Conservation (phyloP, 30 jellyfish, hydroid and myxozoan species). For the Pelagia noctiluca region DNA sequence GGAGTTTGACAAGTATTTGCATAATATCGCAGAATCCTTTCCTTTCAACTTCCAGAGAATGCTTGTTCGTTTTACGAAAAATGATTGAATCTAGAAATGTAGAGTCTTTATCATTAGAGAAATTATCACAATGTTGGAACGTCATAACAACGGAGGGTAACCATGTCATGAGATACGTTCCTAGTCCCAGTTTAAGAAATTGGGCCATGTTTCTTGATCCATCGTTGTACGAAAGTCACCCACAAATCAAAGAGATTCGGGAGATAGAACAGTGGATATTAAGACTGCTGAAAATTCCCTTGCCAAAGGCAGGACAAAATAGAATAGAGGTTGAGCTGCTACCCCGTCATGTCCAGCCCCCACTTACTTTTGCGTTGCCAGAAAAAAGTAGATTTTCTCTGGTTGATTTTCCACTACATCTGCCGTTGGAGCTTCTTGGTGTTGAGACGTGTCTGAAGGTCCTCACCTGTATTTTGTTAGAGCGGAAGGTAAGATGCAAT, state of each 20-base stretch:
- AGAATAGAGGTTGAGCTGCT: conserved; percentile 88
- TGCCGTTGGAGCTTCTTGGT: conserved; percentile 88
- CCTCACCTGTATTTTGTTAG: conserved; percentile 85
- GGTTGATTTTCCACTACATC: conserved; percentile 87
- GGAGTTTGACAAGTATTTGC: conserved; percentile 88
- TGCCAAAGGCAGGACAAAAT: conserved; percentile 80
- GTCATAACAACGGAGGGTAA: conserved; percentile 45
- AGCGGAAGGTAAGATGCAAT: conserved; percentile 77
- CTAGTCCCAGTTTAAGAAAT: conserved; percentile 44
- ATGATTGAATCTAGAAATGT: conserved; percentile 69
- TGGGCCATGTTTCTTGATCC: conserved; percentile 70
- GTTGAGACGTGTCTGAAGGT: conserved; percentile 92
- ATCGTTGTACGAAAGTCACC: conserved; percentile 26
- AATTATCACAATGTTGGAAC: conserved; percentile 39
- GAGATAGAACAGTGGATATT: conserved; percentile 84
- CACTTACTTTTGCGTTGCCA: conserved; percentile 96
- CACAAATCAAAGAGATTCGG: conserved; percentile 40
- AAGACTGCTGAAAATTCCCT: conserved; percentile 75
- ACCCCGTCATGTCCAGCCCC: conserved; percentile 96
- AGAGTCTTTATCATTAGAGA: conserved; percentile 25
- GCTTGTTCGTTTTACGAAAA: conserved; percentile 86
- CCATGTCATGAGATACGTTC: conserved; percentile 50
- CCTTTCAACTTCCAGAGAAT: conserved; percentile 89
- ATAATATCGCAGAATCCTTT: conserved; percentile 83
- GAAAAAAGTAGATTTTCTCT: conserved; percentile 89